phyloP scores from a whole-genome alignment of 2,113 vertebrate species.

The Lagopus muta region DNA sequence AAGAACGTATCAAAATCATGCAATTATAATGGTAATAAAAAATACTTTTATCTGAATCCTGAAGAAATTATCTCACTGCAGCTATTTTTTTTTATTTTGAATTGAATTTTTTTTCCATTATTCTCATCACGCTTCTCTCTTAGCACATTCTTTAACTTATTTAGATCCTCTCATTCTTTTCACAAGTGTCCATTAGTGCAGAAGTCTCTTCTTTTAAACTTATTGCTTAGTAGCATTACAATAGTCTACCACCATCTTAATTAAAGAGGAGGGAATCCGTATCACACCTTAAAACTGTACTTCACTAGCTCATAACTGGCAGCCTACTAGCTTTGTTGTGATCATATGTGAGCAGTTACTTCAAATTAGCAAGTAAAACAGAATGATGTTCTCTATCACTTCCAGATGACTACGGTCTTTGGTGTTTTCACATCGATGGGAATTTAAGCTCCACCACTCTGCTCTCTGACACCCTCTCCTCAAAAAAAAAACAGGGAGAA shows the following conservation, averaged over 20 bases:
- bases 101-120: neutral
- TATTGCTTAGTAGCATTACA: fast-evolving
- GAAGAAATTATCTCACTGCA: neutral
- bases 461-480: neutral
- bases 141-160: neutral
- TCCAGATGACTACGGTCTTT: neutral
- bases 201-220: neutral
- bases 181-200: neutral
- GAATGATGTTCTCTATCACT: too few species aligned
- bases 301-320: fast-evolving
- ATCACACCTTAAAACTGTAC: neutral
- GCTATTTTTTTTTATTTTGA: neutral
- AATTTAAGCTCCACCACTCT: neutral
- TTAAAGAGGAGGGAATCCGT: neutral
- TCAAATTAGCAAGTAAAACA: neutral
- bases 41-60: neutral
- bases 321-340: neutral
- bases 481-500: neutral
- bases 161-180: neutral
- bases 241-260: neutral
- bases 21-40: neutral
- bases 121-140: fast-evolving
- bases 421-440: neutral
- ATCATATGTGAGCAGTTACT: neutral
- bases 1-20: neutral